These are phyloP conservation scores for Oenanthe oenanthe DNA, from an alignment of 2,113 vertebrate species.

Conservation along the genomic window DNA sequence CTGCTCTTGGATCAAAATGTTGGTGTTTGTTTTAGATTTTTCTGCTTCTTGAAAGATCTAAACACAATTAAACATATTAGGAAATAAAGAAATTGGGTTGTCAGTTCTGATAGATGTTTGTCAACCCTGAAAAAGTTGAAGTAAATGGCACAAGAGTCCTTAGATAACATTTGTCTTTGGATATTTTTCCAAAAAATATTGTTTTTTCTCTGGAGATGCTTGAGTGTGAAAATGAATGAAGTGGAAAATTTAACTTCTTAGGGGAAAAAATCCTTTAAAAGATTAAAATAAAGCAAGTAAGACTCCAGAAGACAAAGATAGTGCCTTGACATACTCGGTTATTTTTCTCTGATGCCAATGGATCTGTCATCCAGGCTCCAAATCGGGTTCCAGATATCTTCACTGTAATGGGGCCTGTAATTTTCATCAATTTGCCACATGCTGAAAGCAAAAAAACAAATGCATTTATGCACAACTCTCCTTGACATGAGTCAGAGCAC, in stretches of 20 bases:
- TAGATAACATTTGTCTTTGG: neutral
- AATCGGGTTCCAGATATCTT: constrained; percentile 98
- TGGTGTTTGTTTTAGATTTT: neutral
- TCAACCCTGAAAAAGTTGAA: neutral
- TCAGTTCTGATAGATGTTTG: neutral
- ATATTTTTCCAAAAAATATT: neutral
- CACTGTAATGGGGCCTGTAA: constrained; percentile 93
- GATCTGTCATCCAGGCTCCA: constrained; percentile 99
- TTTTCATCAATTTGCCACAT: constrained; percentile 99
- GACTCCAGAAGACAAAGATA: neutral
- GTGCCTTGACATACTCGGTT: constrained; percentile 86
- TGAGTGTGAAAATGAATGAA: neutral
- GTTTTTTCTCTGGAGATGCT: neutral
- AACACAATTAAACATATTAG: neutral
- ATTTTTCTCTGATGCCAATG: constrained; percentile 88
- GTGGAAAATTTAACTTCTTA: neutral
- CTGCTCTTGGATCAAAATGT: neutral
- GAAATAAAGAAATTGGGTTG: neutral
- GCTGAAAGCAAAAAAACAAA: constrained; percentile 81
- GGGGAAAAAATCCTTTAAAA: neutral
- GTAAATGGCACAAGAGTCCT: neutral
- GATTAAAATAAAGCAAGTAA: neutral
- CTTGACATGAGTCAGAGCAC: neutral
- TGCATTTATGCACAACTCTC: neutral
- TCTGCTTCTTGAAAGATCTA: neutral